A percentile compares a stretch with the other conserved stretches of the same genome.
Conservation (phyloP, 2,113 vertebrate species). For the Grallaria varia region DNA sequence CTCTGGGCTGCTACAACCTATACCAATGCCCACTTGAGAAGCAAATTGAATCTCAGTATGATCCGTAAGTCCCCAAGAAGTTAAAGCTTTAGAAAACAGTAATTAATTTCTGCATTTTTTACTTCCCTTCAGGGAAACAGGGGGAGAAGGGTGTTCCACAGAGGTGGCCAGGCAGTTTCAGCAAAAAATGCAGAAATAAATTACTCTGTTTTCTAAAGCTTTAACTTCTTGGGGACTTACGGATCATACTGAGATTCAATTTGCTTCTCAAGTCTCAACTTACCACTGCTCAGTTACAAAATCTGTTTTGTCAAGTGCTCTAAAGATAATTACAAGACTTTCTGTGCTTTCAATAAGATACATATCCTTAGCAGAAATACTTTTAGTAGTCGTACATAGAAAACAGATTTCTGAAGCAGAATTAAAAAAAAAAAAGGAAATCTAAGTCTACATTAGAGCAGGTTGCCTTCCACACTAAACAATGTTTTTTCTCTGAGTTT, state of each 20-base stretch:
- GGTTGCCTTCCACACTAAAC: background rate
- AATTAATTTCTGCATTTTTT: too few relatives aligned
- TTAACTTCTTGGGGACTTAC: background rate
- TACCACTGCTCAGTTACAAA: background rate
- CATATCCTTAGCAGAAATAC: background rate
- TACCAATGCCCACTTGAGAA: too few relatives aligned
- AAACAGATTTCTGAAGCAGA: background rate
- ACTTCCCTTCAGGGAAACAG: too few relatives aligned
- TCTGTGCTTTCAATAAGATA: background rate
- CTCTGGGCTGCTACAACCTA: background rate
- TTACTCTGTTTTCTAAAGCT: background rate
- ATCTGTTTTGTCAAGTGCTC: background rate
- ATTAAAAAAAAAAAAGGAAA: background rate
- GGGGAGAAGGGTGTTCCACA: too few relatives aligned
- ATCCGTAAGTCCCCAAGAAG: too few relatives aligned
- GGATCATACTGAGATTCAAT: background rate
- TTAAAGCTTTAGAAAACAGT: too few relatives aligned
- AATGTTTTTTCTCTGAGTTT: background rate
- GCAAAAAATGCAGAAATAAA: background rate
- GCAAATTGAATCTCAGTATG: too few relatives aligned
- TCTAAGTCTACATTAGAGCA: background rate
- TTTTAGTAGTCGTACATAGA: background rate
- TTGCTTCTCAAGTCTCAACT: background rate
- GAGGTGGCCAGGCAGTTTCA: too few relatives aligned
- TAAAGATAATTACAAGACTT: background rate